Evolutionary conservation across 2,888 invertebrate genomes (phyloP), one percentile per base, ranked within the genome.

Genomic region (Ophioninae sp.): DNA sequence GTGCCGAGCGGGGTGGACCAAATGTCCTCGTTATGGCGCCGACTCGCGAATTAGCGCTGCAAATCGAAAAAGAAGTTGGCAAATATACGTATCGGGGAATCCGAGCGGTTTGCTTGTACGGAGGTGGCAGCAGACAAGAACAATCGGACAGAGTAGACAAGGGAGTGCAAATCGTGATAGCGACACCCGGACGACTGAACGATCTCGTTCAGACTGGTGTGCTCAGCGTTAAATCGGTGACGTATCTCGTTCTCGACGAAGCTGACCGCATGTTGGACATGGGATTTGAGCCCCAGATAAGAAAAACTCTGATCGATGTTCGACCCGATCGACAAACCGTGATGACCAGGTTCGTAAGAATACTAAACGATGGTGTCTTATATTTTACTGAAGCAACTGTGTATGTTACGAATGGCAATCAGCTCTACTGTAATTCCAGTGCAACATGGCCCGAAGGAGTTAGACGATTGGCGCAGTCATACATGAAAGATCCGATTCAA

Each of bases 401-500:
- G 3, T 30, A 30, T 30, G 30, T 30, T 30, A 30, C 30, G 30
- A 30, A 30, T 30, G 30, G 1, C 30, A 30, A 30, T 30, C 30
- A 30, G 50, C 20, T 69, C 21, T 62, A 30, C 67, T 39, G 8
- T 74, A 21, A 50, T 80, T 69, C 59, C 87, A 96, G 96, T 91
- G 99, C 99, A 17, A 99, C 99, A 0, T 99, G 99, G 99, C 99
- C 99, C 0, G 93, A 95, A 75, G 97, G 96, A 62, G 98, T 99
- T 0, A 95, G 98, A 20, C 94, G 97, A 21, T 93, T 99, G 62
- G 98, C 98, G 0, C 95, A 96, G 85, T 95, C 96, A 0, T 99
- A 98, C 91, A 97, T 98, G 96, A 96, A 95, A 77, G 95, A 98
- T 92, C 98, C 99, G 0, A 95, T 98, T 74, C 97, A 98, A 93